phyloP scores from a whole-genome alignment of 2,797 vertebrate genomes.

The Scarus forsteni region DNA sequence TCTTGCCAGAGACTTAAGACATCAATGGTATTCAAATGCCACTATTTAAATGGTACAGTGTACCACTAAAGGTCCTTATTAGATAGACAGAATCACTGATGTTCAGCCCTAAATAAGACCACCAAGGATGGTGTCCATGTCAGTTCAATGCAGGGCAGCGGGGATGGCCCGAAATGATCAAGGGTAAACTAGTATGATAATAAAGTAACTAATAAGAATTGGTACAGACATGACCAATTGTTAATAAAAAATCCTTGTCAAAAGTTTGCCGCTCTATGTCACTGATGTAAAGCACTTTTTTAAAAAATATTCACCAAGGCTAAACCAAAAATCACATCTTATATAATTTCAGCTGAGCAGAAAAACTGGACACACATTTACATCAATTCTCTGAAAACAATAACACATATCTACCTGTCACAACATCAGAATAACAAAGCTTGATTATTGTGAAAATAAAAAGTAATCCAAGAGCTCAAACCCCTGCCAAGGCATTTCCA shows the following conservation, averaged over 20 bases:
- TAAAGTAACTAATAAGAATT: not conserved
- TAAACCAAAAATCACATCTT: too few relatives aligned
- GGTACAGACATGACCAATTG: too few relatives aligned
- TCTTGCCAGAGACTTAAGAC: constrained; percentile 76
- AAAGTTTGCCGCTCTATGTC: not conserved
- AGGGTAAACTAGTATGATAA: not conserved
- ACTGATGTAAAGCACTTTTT: not conserved
- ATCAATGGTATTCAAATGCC: constrained; percentile 82
- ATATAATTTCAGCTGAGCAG: too few relatives aligned
- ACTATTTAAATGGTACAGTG: constrained; percentile 77
- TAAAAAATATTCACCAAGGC: not conserved
- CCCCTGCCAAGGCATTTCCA: too few relatives aligned
- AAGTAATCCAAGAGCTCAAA: too few relatives aligned
- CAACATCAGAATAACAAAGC: too few relatives aligned
- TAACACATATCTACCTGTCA: too few relatives aligned
- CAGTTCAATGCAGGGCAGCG: constrained; percentile 22
- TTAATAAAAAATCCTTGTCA: not conserved
- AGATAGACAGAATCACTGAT: constrained; percentile 76
- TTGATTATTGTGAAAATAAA: too few relatives aligned
- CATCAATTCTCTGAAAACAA: too few relatives aligned
- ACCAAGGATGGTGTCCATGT: constrained; percentile 67
- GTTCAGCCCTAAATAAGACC: constrained; percentile 64
- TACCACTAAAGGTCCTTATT: constrained; percentile 71
- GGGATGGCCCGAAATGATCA: constrained; percentile 9
- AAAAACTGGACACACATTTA: too few relatives aligned